Evolutionary conservation across 2,888 invertebrate genomes (phyloP).

Genomic region (Laothoe populi): DNA sequence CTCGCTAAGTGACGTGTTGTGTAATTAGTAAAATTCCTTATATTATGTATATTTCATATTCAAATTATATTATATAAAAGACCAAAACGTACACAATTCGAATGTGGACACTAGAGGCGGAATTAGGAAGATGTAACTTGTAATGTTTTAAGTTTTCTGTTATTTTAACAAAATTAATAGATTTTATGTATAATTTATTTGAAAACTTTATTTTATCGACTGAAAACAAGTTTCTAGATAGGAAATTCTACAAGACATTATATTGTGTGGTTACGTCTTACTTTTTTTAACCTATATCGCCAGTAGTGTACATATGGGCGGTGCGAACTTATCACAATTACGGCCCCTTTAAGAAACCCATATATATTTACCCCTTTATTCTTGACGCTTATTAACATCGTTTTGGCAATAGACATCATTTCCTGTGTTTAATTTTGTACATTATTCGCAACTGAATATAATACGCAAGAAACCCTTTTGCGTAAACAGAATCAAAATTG

Average conservation of each 20-base stretch:
- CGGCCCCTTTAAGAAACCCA: not conserved
- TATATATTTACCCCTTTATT: not conserved
- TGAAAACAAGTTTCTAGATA: conserved; percentile 7
- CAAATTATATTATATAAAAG: conserved; percentile 17
- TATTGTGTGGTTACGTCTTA: not conserved
- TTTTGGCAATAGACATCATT: not conserved
- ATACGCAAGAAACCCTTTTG: too few relatives aligned
- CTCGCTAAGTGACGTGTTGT: not conserved
- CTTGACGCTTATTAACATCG: not conserved
- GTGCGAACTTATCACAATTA: conserved; percentile 11
- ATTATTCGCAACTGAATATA: too few relatives aligned
- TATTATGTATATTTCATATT: conserved; percentile 7
- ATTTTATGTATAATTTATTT: not conserved
- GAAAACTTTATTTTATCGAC: not conserved
- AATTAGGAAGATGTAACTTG: not conserved
- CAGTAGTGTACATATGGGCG: conserved; percentile 6
- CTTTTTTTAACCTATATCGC: not conserved
- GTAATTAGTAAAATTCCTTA: conserved; percentile 18
- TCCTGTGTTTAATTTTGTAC: too few relatives aligned
- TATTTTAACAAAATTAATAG: not conserved
- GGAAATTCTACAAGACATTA: not conserved
- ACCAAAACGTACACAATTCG: conserved; percentile 10
- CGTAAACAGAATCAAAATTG: too few relatives aligned
- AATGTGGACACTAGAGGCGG: conserved; percentile 19
- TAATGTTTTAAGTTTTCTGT: not conserved